Evolutionary conservation across 1,140 invertebrate genomes (phyloP).

Genomic region (Doryteuthis pealeii): DNA sequence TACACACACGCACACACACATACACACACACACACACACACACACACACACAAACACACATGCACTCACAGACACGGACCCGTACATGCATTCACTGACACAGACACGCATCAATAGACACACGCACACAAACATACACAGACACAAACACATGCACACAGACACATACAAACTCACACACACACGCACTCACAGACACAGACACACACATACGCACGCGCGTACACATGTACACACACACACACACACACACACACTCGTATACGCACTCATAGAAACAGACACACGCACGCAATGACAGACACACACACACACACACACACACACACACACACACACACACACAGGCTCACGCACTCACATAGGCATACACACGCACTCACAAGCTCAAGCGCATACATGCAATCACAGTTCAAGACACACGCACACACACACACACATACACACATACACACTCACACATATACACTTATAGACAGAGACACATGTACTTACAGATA

Average conservation of each 20-base stretch:
- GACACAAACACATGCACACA: background rate
- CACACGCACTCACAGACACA: background rate
- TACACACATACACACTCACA: too few relatives aligned
- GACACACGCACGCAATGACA: background rate
- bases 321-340: constrained; percentile 2
- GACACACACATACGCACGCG: background rate
- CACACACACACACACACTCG: background rate
- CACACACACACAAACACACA: background rate
- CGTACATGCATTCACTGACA: background rate
- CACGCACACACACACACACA: too few relatives aligned
- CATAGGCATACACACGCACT: background rate
- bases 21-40: too few relatives aligned
- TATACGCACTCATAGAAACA: background rate
- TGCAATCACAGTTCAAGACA: background rate
- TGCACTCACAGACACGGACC: background rate
- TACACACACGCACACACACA: background rate
- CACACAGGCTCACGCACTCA: background rate
- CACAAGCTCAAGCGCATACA: background rate
- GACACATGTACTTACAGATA: too few relatives aligned
- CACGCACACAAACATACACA: background rate
- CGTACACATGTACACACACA: background rate
- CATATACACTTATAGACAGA: too few relatives aligned
- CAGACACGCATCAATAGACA: background rate
- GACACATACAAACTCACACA: background rate
- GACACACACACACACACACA: constrained; percentile 3